phyloP scores from a whole-genome alignment of 2,113 vertebrate genomes.

The Irena cyanogastra region DNA sequence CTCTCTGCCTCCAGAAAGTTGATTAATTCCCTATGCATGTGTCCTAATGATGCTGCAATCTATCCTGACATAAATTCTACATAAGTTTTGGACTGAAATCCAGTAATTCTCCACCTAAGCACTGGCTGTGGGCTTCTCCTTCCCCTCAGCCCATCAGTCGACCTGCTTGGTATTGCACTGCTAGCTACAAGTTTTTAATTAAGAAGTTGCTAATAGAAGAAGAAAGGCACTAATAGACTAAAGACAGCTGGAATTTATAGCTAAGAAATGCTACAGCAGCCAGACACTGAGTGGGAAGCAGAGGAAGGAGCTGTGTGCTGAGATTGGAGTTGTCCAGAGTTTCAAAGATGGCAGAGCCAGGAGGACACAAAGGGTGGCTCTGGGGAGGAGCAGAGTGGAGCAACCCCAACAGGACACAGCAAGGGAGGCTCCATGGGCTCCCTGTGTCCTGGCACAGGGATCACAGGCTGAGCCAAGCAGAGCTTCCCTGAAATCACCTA shows the following conservation, averaged over 20 bases:
- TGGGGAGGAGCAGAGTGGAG: not conserved
- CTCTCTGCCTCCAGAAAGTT: not conserved
- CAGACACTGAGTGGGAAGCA: not conserved
- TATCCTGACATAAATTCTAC: not conserved
- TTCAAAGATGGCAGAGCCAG: not conserved
- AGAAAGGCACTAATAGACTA: not conserved
- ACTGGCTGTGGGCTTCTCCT: not conserved
- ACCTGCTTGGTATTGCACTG: not conserved
- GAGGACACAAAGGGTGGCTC: not conserved
- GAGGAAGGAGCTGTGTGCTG: not conserved
- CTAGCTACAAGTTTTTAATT: not conserved
- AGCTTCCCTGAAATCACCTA: not conserved
- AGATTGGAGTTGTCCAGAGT: not conserved
- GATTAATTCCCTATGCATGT: not conserved
- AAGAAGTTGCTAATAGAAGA: not conserved
- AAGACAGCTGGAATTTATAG: not conserved
- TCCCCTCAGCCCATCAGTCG: rapidly evolving
- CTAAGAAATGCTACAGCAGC: not conserved
- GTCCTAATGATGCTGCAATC: not conserved
- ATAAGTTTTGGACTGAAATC: rapidly evolving
- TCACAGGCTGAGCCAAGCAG: not conserved
- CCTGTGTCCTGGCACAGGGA: not conserved
- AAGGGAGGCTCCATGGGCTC: not conserved
- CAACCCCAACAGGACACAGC: not conserved
- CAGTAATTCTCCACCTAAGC: not conserved